phyloP scores from a whole-genome alignment of 2,797 vertebrate genomes.

The Phrynocephalus forsythii region DNA sequence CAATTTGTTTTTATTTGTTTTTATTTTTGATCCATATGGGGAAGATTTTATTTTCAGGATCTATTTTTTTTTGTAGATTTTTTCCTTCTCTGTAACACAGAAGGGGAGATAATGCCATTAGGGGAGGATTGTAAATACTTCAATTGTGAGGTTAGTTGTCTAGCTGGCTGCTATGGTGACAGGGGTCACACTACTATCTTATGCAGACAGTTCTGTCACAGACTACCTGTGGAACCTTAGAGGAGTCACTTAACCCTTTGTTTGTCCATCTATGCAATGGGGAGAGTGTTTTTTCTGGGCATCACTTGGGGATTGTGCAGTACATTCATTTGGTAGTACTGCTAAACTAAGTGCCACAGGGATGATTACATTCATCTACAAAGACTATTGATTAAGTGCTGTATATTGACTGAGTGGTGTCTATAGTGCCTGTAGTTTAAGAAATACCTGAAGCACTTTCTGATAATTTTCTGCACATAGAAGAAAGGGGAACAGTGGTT shows the following conservation, averaged over 20 bases:
- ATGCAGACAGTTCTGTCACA: slow-evolving; percentile 31
- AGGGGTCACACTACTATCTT: slow-evolving; percentile 8
- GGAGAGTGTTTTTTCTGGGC: slow-evolving; percentile 37
- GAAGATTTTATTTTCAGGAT: neutral
- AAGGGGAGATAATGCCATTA: neutral
- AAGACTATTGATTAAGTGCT: slow-evolving; percentile 13
- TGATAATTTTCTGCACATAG: neutral
- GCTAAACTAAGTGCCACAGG: slow-evolving; percentile 21
- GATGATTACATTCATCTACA: slow-evolving; percentile 21
- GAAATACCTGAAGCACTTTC: slow-evolving; percentile 11
- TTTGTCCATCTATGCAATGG: slow-evolving; percentile 48
- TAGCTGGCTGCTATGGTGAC: slow-evolving; percentile 43
- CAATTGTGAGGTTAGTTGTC: slow-evolving; percentile 47
- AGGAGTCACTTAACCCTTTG: slow-evolving; percentile 42
- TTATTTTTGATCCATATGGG: no score
- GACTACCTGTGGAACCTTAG: slow-evolving; percentile 31
- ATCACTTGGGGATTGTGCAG: slow-evolving; percentile 15
- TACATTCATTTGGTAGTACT: neutral
- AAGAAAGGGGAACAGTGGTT: neutral
- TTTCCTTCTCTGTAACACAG: neutral
- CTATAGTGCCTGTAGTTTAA: slow-evolving; percentile 8
- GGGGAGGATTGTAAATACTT: slow-evolving; percentile 12
- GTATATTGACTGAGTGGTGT: neutral
- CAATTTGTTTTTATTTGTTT: no score
- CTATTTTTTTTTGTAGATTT: neutral